Conservation (phyloP, 2,113 vertebrate species). For the Vombatus ursinus region DNA sequence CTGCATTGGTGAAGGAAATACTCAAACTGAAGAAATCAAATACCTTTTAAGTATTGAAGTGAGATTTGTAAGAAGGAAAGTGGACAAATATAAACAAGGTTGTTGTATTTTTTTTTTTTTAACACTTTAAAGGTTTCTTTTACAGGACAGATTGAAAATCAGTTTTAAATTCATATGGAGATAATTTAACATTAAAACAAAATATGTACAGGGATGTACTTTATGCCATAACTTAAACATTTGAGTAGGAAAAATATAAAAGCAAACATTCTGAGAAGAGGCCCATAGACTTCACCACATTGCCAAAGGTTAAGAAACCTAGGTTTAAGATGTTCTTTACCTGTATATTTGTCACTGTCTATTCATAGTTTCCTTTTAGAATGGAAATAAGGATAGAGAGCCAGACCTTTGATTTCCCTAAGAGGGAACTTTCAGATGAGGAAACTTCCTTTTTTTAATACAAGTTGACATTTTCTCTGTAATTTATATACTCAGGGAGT, state of each 20-base stretch:
- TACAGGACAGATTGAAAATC: not conserved
- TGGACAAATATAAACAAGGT: not conserved
- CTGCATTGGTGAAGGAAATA: not conserved
- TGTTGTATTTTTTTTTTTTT: not conserved
- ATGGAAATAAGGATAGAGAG: not conserved
- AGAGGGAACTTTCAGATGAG: not conserved
- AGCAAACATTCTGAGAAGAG: not conserved
- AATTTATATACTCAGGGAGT: not conserved
- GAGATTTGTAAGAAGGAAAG: not conserved
- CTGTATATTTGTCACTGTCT: not conserved
- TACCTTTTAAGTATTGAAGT: not conserved
- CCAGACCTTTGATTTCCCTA: not conserved
- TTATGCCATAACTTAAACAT: not conserved
- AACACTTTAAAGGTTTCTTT: not conserved
- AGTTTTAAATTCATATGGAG: constrained; percentile 1
- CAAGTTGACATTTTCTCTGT: not conserved
- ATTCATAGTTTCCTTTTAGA: not conserved
- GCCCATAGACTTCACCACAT: not conserved
- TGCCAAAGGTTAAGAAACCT: not conserved
- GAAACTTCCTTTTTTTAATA: not conserved
- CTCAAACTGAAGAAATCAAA: not conserved
- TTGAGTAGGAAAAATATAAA: not conserved
- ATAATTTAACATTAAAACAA: not conserved
- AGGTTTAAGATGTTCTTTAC: not conserved
- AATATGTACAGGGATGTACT: not conserved